A percentile compares a stretch with the other conserved stretches of the same genome.
Conservation (phyloP, 1,140 invertebrate species). For the Drosophila sp. region DNA sequence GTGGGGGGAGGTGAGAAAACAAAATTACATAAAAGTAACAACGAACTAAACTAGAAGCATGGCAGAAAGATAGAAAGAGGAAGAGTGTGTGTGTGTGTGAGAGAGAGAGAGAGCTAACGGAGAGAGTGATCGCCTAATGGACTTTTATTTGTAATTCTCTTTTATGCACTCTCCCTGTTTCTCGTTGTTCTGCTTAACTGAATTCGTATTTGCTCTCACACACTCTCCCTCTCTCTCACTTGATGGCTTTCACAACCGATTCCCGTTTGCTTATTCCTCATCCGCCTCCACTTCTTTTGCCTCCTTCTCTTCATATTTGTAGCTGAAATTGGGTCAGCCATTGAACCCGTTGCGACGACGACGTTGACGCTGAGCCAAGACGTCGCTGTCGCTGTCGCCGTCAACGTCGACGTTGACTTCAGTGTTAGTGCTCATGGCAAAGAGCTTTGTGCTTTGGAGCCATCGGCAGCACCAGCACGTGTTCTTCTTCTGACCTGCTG, state of each 20-base stretch:
- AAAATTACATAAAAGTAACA: conserved; percentile 80
- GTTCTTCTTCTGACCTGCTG: conserved; percentile 57
- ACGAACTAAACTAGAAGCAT: conserved; percentile 60
- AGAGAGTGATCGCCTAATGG: conserved; percentile 37
- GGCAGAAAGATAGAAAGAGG: conserved; percentile 13
- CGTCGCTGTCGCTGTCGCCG: conserved; percentile 9
- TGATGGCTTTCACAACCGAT: conserved; percentile 70
- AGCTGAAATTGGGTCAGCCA: conserved; percentile 78
- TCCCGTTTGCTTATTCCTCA: conserved; percentile 58
- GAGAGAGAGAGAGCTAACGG: conserved; percentile 15
- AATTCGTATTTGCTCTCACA: conserved; percentile 15
- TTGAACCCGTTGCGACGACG: conserved; percentile 77
- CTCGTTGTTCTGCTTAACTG: conserved; percentile 47
- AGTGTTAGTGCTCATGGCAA: conserved; percentile 23
- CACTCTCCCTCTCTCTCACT: conserved; percentile 2
- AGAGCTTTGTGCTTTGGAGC: conserved; percentile 23
- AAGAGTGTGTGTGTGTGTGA: neutral
- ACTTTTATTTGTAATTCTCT: conserved; percentile 52
- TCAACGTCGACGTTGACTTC: conserved; percentile 20
- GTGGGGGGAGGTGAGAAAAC: conserved; percentile 39
- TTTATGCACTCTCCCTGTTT: conserved; percentile 34
- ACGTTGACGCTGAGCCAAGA: conserved; percentile 4
- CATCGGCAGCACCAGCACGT: conserved; percentile 47
- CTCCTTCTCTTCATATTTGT: conserved; percentile 49
- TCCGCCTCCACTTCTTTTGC: conserved; percentile 31